A percentile compares a stretch with the other conserved stretches of the same genome.
These are phyloP conservation scores for Acyrthosiphon pisum DNA, from an alignment of 1,140 invertebrate species.

Conservation along the genomic window DNA sequence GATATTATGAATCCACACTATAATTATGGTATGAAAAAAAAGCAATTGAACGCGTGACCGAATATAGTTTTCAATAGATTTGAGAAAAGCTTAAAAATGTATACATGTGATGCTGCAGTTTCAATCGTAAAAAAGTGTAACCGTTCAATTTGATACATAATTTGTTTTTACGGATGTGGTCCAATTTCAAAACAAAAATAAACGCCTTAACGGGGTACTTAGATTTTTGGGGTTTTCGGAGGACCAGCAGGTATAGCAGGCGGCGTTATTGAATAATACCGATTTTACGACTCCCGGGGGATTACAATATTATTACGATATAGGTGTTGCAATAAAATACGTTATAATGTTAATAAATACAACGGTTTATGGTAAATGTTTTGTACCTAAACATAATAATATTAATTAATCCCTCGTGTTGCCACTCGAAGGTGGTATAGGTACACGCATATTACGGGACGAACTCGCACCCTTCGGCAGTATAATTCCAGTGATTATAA, in stretches of 20 bases:
- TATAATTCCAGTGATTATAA: slow-evolving; percentile 45
- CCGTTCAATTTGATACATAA: background rate
- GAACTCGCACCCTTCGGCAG: background rate
- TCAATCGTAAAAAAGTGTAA: background rate
- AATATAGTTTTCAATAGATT: background rate
- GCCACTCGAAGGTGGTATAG: background rate
- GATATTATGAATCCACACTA: too few relatives aligned
- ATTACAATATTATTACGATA: background rate
- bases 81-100: background rate
- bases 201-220: background rate
- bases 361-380: background rate
- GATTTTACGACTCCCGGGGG: background rate
- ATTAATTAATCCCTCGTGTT: slow-evolving; percentile 38
- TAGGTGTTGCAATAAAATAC: slow-evolving; percentile 26
- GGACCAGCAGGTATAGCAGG: background rate
- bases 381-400: background rate
- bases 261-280: background rate
- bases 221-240: background rate
- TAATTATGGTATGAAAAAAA: background rate
- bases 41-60: background rate
- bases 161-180: background rate
- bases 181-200: background rate
- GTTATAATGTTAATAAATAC: background rate
- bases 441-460: background rate
- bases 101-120: background rate